Percentiles rank a stretch among this genome's conserved stretches.
These are phyloP conservation scores for Cheilosia grossa DNA, from an alignment of 2,888 invertebrate genomes.

Conservation along the genomic window DNA sequence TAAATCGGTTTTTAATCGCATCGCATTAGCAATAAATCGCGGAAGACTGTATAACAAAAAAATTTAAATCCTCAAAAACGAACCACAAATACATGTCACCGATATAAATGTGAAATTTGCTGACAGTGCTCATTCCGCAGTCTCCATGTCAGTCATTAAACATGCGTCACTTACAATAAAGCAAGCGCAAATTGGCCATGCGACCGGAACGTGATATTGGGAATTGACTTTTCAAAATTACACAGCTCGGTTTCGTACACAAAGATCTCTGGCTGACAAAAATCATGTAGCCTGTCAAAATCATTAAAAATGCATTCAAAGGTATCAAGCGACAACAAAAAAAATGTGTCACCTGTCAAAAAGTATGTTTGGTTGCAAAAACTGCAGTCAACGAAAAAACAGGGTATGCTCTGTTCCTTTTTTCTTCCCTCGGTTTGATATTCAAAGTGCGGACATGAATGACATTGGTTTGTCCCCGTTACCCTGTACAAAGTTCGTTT, in stretches of 20 bases:
- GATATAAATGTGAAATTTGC: too few relatives aligned
- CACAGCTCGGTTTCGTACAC: not conserved
- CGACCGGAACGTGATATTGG: not conserved
- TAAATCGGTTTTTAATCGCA: too few relatives aligned
- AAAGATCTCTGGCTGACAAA: not conserved
- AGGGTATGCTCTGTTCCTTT: too few relatives aligned
- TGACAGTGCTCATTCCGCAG: not conserved
- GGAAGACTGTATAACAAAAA: too few relatives aligned
- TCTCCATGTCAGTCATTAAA: not conserved
- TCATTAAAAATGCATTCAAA: not conserved
- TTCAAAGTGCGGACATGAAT: too few relatives aligned
- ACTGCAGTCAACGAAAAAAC: not conserved
- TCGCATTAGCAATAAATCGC: too few relatives aligned
- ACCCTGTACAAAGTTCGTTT: too few relatives aligned
- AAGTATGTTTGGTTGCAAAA: not conserved
- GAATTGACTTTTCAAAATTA: slow-evolving; percentile 10
- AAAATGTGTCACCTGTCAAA: not conserved
- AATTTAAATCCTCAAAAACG: too few relatives aligned
- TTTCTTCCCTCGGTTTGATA: too few relatives aligned
- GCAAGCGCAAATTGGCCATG: not conserved
- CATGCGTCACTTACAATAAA: slow-evolving; percentile 5
- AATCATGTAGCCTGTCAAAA: not conserved
- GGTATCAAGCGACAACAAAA: not conserved
- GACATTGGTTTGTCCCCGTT: too few relatives aligned
- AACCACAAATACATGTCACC: too few relatives aligned